Evolutionary conservation across 2,888 invertebrate genomes (phyloP), one percentile per base, ranked within the genome.

Genomic region (Didymodactylos carnosus): DNA sequence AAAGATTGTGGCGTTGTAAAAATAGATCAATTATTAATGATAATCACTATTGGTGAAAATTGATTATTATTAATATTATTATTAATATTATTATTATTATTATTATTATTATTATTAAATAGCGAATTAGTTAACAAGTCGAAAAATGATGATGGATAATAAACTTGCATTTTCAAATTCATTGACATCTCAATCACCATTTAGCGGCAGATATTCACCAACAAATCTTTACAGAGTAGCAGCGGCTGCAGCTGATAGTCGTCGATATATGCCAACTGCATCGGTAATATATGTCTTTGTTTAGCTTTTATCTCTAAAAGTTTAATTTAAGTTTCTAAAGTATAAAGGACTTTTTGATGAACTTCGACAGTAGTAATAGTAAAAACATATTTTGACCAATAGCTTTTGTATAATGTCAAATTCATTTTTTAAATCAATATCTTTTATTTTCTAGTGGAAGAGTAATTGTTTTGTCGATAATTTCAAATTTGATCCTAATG

Each of bases 401-500:
- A n/a, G n/a, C n/a, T n/a, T n/a, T n/a, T n/a, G n/a, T n/a, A n/a
- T n/a, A n/a, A n/a, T n/a, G n/a, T n/a, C n/a, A n/a, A n/a, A n/a
- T 25, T 71, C 19, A 19, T 16, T 71, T 43, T 43, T 71, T 62
- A 11, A 29, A 29, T 53, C 41, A 19, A 25, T 39, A n/a, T 69
- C 8, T 46, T 46, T 13, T 51, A 40, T 29, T 10, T 62, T 19
- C 40, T 40, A 71, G 74, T 71, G 71, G 29, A 74, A 74, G 16
- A 27, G 71, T 1, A 72, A 69, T 71, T 72, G 71, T 74, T 74
- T 74, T 25, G 71, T 71, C 25, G 74, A 74, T 25, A 74, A 39
- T 69, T 74, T 74, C n/a, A 74, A 74, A 71, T 71, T 74, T 46
- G 74, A 71, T 23, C 25, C 71, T 5, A 71, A 71, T 71, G 71